Conservation (phyloP, 2,113 vertebrate genomes). For the Psilopogon haemacephalus region DNA sequence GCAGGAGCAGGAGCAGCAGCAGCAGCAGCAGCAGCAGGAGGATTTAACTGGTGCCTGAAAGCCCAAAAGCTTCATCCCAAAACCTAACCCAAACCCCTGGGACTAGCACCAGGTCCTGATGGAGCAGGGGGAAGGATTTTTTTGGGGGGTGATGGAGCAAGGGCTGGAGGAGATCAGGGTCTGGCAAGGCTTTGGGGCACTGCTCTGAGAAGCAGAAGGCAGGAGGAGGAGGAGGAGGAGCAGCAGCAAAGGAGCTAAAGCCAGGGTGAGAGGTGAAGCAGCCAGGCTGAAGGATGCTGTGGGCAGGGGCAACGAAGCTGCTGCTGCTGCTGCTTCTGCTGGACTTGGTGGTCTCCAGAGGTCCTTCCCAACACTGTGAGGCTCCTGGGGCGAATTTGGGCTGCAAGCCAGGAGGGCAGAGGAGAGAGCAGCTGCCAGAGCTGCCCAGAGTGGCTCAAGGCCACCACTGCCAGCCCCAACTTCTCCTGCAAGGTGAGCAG, state of each 20-base stretch:
- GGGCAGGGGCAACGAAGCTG: neutral
- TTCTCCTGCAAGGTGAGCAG: neutral
- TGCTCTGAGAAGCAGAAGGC: neutral
- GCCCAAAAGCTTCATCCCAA: neutral
- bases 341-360: too few relatives aligned
- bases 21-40: neutral
- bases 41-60: neutral
- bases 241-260: neutral
- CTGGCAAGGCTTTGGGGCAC: neutral
- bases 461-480: accelerated
- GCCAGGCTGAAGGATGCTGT: neutral
- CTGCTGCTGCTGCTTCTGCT: neutral
- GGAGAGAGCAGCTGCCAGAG: neutral
- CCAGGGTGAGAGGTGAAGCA: neutral
- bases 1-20: neutral
- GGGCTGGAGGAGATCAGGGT: neutral
- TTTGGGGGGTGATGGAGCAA: neutral
- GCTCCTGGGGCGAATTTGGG: neutral
- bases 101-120: neutral
- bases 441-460: neutral
- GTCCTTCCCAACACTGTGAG: too few relatives aligned
- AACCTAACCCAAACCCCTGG: neutral
- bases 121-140: neutral
- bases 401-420: neutral
- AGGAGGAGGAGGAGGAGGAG: neutral